Evolutionary conservation across 2,797 vertebrate species (phyloP).

Genomic region (Chrysocyon brachyurus): DNA sequence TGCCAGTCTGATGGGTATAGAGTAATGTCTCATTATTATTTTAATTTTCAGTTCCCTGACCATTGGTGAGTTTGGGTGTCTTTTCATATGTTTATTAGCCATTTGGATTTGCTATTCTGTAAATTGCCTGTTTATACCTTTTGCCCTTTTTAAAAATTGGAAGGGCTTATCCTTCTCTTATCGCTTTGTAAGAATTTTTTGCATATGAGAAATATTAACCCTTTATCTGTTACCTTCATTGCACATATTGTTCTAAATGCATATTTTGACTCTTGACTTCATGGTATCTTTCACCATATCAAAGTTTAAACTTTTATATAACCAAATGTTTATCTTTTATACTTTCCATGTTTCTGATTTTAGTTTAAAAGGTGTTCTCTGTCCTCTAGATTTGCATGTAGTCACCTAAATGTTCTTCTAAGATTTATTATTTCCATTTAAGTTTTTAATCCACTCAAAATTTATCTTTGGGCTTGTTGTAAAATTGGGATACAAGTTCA

Average conservation of each 20-base stretch:
- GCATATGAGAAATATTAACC: slow-evolving; percentile 41
- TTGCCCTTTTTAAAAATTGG: background rate
- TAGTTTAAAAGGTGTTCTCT: background rate
- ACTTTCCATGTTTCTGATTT: background rate
- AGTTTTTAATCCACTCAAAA: slow-evolving; percentile 75
- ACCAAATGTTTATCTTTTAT: slow-evolving; percentile 12
- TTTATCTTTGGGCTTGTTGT: slow-evolving; percentile 73
- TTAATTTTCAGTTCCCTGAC: slow-evolving; percentile 51
- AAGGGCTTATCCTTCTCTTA: slow-evolving; percentile 58
- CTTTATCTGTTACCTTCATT: background rate
- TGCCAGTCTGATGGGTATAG: background rate
- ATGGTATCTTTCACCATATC: background rate
- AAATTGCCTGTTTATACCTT: background rate
- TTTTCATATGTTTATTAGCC: slow-evolving; percentile 46
- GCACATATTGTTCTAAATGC: slow-evolving; percentile 12
- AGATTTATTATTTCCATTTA: slow-evolving; percentile 65
- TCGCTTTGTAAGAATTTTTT: slow-evolving; percentile 11
- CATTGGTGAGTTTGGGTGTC: background rate
- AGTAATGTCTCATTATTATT: slow-evolving; percentile 26
- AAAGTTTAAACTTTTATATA: slow-evolving; percentile 36
- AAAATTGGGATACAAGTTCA: slow-evolving; percentile 74
- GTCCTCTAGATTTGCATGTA: background rate
- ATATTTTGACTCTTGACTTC: slow-evolving; percentile 55
- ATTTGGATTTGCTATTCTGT: slow-evolving; percentile 34
- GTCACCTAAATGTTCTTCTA: slow-evolving; percentile 36